Conservation (phyloP, 2,888 invertebrate genomes). For the Phanerotoma sp. region DNA sequence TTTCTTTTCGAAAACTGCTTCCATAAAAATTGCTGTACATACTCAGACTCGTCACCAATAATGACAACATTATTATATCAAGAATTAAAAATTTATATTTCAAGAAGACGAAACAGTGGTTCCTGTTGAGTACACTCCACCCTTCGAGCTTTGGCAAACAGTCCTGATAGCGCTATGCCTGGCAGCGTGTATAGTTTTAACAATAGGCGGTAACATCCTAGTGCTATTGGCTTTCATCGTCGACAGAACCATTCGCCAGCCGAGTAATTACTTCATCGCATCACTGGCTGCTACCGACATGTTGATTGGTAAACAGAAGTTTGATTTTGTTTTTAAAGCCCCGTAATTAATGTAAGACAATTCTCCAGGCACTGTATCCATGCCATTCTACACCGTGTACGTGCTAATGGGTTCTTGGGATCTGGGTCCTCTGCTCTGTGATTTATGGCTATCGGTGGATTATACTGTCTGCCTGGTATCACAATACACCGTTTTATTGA, state of each 20-base stretch:
- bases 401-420: constrained; percentile 97
- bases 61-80: too few species aligned
- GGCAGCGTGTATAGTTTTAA: constrained; percentile 85
- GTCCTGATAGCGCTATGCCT: constrained; percentile 85
- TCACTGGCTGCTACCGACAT: constrained; percentile 97
- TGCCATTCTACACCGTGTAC: constrained; percentile 99
- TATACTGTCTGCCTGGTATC: constrained; percentile 99
- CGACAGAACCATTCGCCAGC: constrained; percentile 90
- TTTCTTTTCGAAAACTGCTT: too few species aligned
- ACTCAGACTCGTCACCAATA: too few species aligned
- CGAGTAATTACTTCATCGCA: constrained; percentile 99
- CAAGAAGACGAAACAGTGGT: constrained; percentile 1
- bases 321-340: not conserved
- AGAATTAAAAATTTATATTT: not conserved
- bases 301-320: constrained; percentile 74
- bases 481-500: constrained; percentile 97
- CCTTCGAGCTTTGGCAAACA: constrained; percentile 88
- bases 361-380: constrained; percentile 84
- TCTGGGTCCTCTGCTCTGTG: constrained; percentile 92
- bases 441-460: constrained; percentile 97
- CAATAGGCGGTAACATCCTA: constrained; percentile 93
- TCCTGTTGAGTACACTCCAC: constrained; percentile 66
- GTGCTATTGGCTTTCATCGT: constrained; percentile 94
- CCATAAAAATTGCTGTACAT: too few species aligned
- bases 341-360: not conserved